Evolutionary conservation across 2,113 vertebrate genomes (phyloP).

Genomic region (Polypterus senegalus): DNA sequence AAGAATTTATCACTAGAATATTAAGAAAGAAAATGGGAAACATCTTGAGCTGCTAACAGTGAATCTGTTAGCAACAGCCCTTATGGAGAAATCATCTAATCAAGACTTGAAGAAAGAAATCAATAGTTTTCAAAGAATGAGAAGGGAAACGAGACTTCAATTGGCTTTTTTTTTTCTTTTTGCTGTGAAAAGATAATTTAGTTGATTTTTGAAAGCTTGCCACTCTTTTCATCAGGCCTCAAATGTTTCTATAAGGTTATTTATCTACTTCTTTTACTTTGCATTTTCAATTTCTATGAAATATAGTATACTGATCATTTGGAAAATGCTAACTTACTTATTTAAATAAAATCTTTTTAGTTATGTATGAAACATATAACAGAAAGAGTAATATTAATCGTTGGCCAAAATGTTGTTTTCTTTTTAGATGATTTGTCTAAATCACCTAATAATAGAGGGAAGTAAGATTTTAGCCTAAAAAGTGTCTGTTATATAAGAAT

Average conservation of each 20-base stretch:
- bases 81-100: slow-evolving; percentile 5
- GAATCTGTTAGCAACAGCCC: slow-evolving; percentile 8
- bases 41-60: slow-evolving; percentile 4
- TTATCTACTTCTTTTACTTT: too few species aligned
- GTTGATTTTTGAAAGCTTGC: background rate
- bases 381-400: too few species aligned
- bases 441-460: too few species aligned
- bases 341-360: too few species aligned
- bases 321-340: too few species aligned
- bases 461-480: too few species aligned
- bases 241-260: background rate
- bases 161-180: background rate
- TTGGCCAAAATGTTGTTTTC: too few species aligned
- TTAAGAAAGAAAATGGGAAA: slow-evolving; percentile 10
- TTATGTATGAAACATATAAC: too few species aligned
- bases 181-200: background rate
- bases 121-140: background rate
- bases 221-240: background rate
- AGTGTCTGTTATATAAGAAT: too few species aligned
- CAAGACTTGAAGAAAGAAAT: slow-evolving; percentile 1
- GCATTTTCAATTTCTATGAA: too few species aligned
- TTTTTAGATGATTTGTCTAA: too few species aligned
- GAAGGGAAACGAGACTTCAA: background rate
- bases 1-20: background rate
- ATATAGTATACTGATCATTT: too few species aligned